A percentile compares a stretch with the other conserved stretches of the same genome.
These are phyloP conservation scores for Phanerotoma sp. DNA, from an alignment of 2,888 invertebrate species.

Conservation along the genomic window DNA sequence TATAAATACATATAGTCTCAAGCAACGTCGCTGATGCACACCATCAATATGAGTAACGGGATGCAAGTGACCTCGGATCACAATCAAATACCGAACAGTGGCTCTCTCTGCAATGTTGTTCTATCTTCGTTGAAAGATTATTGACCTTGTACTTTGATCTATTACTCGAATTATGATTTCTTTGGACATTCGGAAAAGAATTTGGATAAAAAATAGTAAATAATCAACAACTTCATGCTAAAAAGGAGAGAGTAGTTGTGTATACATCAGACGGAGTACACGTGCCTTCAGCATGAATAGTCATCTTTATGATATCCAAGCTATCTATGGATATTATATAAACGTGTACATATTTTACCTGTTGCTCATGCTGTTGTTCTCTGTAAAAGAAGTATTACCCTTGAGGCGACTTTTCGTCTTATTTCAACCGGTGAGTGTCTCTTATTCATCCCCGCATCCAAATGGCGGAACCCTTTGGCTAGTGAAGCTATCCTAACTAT, in stretches of 20 bases:
- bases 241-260: background rate
- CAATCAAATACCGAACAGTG: slow-evolving; percentile 15
- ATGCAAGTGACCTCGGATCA: slow-evolving; percentile 18
- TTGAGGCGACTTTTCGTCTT: slow-evolving; percentile 23
- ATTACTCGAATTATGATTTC: background rate
- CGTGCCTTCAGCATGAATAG: slow-evolving; percentile 40
- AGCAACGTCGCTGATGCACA: background rate
- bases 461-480: slow-evolving; percentile 17
- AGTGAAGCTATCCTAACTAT: slow-evolving; percentile 1
- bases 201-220: background rate
- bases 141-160: slow-evolving; percentile 1
- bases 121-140: slow-evolving; percentile 1
- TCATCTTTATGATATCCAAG: slow-evolving; percentile 29
- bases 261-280: slow-evolving; percentile 7
- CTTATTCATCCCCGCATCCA: slow-evolving; percentile 8
- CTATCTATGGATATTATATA: too few species aligned
- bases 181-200: background rate
- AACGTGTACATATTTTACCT: slow-evolving; percentile 43
- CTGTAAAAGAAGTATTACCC: slow-evolving; percentile 28
- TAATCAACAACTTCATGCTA: background rate
- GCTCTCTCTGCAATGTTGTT: background rate
- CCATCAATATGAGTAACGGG: slow-evolving; percentile 8
- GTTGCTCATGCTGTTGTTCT: slow-evolving; percentile 50
- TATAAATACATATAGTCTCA: too few species aligned
- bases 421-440: slow-evolving; percentile 6